Evolutionary conservation across 2,888 invertebrate species (phyloP).

Genomic region (Drosophila dives): DNA sequence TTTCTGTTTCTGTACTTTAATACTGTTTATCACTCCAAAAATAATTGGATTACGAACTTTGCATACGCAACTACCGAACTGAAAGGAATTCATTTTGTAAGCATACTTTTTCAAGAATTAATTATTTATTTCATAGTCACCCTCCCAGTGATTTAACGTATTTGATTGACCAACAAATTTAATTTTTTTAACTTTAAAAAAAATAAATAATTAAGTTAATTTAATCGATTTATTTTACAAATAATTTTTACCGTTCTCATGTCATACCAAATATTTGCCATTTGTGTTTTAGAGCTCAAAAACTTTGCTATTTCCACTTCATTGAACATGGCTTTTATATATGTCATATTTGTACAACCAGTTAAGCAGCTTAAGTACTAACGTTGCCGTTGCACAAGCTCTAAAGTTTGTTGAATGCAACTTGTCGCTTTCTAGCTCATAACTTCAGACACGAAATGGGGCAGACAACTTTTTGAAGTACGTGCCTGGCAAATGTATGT

Average conservation of each 20-base stretch:
- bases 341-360: neutral
- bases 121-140: neutral
- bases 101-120: neutral
- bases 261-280: neutral
- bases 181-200: neutral
- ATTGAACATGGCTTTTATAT: neutral
- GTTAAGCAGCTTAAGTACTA: neutral
- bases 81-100: slow-evolving; percentile 2
- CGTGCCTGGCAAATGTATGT: neutral
- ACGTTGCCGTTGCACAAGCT: neutral
- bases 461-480: neutral
- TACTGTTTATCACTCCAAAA: slow-evolving; percentile 3
- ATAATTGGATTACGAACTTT: slow-evolving; percentile 26
- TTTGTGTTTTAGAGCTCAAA: neutral
- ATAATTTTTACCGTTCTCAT: neutral
- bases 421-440: neutral
- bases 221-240: neutral
- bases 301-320: neutral
- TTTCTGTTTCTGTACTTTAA: neutral
- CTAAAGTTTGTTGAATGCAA: neutral
- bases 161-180: too few relatives aligned
- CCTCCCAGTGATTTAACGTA: neutral
- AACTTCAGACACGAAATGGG: neutral
- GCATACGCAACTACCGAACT: neutral
- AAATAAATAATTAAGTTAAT: neutral